phyloP scores from a whole-genome alignment of 2,113 vertebrate species.

The Phylloscopus trochilus region DNA sequence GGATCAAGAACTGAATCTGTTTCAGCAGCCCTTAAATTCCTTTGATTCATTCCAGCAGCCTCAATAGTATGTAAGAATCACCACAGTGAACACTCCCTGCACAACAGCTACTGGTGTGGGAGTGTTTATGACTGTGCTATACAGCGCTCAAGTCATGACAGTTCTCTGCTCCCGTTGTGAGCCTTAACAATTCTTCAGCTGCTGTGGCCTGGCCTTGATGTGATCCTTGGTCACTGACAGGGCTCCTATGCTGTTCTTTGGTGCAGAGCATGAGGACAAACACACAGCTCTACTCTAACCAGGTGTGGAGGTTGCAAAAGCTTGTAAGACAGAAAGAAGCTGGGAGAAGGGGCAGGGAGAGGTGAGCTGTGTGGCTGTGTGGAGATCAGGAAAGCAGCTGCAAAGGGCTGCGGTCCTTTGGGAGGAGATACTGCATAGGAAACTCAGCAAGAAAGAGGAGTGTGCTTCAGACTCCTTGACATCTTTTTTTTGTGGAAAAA shows the following conservation, averaged over 20 bases:
- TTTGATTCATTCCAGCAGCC: background rate
- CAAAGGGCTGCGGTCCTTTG: background rate
- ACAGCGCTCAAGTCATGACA: background rate
- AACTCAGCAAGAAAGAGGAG: background rate
- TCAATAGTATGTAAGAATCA: background rate
- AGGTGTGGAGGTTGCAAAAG: background rate
- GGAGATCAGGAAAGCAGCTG: background rate
- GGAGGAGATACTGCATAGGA: background rate
- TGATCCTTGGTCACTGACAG: background rate
- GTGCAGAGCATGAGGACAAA: background rate
- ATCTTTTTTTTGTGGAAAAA: background rate
- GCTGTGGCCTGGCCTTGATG: background rate
- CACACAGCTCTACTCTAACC: background rate
- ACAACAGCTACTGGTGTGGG: background rate
- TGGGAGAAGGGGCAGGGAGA: background rate
- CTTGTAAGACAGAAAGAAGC: background rate
- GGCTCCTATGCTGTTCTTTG: background rate
- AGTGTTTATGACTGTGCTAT: background rate
- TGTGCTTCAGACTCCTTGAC: background rate
- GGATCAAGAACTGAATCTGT: background rate
- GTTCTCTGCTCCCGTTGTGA: background rate
- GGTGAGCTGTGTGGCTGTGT: background rate
- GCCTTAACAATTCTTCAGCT: background rate
- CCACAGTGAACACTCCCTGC: background rate
- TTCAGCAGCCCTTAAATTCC: background rate